A percentile compares a stretch with the other conserved stretches of the same genome.
Evolutionary conservation across 2,888 invertebrate species (phyloP).

Genomic region (Teinopalpus imperialis): DNA sequence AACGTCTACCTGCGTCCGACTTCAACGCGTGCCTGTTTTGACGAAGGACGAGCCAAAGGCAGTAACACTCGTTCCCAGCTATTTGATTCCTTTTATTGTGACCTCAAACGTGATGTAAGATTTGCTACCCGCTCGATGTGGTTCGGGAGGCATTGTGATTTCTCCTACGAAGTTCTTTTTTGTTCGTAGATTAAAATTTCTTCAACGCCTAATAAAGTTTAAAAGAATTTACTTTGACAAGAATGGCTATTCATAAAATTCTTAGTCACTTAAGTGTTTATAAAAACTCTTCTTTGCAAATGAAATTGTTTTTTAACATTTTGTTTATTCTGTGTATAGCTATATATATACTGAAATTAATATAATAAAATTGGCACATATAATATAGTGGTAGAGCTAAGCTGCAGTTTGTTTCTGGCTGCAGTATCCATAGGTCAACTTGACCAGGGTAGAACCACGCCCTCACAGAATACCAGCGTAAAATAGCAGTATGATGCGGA

Average conservation of each 20-base stretch:
- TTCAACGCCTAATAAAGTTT: slow-evolving; percentile 7
- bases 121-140: slow-evolving; percentile 28
- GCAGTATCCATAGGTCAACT: no score
- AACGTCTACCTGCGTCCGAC: slow-evolving; percentile 28
- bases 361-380: no score
- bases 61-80: slow-evolving; percentile 45
- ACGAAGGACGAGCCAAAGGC: slow-evolving; percentile 19
- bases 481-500: no score
- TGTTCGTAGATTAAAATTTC: slow-evolving; percentile 8
- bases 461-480: no score
- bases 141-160: slow-evolving; percentile 16
- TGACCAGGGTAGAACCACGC: no score
- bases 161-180: slow-evolving; percentile 8
- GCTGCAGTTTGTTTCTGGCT: no score
- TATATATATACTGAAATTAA: no score
- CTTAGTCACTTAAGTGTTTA: slow-evolving; percentile 13
- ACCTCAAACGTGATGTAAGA: slow-evolving; percentile 33
- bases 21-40: slow-evolving; percentile 30
- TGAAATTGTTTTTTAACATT: neutral
- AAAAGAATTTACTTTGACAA: slow-evolving; percentile 8
- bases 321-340: no score
- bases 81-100: slow-evolving; percentile 52
- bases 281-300: slow-evolving; percentile 3
- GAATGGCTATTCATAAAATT: slow-evolving; percentile 12
- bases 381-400: no score